Base-by-base conservation (phyloP, 2,797 vertebrate species). In the Loriculus beryllinus region DNA sequence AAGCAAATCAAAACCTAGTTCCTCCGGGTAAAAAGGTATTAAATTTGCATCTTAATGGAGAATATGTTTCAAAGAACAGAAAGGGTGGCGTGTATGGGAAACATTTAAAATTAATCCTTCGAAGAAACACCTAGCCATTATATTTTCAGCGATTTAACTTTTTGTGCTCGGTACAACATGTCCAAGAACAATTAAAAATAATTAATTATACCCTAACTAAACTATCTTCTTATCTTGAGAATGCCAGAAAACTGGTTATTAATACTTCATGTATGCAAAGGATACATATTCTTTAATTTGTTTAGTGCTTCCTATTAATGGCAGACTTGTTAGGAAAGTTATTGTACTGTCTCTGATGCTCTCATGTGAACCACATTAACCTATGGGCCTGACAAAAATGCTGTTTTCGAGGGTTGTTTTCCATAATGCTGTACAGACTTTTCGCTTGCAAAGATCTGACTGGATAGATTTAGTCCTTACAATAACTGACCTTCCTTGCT, bases 1-100 rank as follows among this genome's bases (percentile, higher is more conserved):
- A 99, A 98, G 99, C 99, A 94, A 99, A 99, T 98, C 99, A 99
- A 98, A 99, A 99, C 97, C 98, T 99, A 95, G 99, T 99, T 97
- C 99, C 99, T 88, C 99, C 99, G 79, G 99, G 99, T 97, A 99
- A 99, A 98, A 99, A 99, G 99, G 99, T 99, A 98, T 84, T 95
- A n/a, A 57, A 97, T 97, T 98, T 97, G 96, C 96, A 98, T 97
- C 91, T 97, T 97, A 97, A 97, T 96, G 87, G 79, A 96, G 97
- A 96, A 92, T 95, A 93, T 47, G 67, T 97, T 97, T 96, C 95
- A 93, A 97, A 95, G 85, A 96, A 77, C n/a, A 95, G 85, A 74
- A 93, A 91, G 42, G 70, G 37, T 96, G 93, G 78, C 3, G 6
- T 92, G 63, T 62, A 80, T 84, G 62, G 14, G 39, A 93, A 91